Base-by-base conservation (phyloP, 2,888 invertebrate genomes). In the Zaprionus lineosus region DNA sequence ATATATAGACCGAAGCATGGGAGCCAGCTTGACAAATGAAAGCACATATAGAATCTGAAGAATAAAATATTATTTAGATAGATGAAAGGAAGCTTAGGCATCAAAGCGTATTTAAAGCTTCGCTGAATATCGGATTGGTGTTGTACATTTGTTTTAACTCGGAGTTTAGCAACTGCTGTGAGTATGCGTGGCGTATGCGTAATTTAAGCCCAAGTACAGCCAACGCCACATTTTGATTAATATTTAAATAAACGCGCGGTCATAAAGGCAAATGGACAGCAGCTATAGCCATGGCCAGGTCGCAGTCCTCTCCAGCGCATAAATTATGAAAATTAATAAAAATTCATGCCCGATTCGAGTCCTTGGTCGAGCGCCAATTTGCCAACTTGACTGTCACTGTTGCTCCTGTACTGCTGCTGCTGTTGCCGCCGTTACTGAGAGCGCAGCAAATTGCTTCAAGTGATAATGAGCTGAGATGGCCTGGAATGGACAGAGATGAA, bases 271-370 rank as follows among this genome's bases (percentile, higher is more conserved):
- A 84, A 64, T 75, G 79, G 60, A 57, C 65, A 65, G 39, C 31
- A 16, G 33, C 47, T 34, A 36, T 33, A 47, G 40, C 11, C 47
- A 44, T 33, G 51, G 40, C 11, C 47, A 44, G 47, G 29, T 24
- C 46, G 40, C 66, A 40, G 56, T 47, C 26, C 40, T 53, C 62
- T 57, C 50, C 37, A 52, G 40, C 56, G 61, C 84, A 81, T 81
- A 84, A 81, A 81, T 81, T 81, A 81, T 81, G 84, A 84, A 81
- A 81, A 81, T 79, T 84, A 81, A 81, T 84, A 84, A 81, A 81
- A 84, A 82, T 78, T 72, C 67, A 69, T 58, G 47, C 60, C 21
- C 34, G 51, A 55, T 44, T 50, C 55, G 31, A 8, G 34, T 50
- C 12, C 40, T 7, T 2, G 34, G 9, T 12, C 7, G 24, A 12